Base-by-base conservation (phyloP, 1,140 invertebrate genomes). In the Diorhabda carinulata region DNA sequence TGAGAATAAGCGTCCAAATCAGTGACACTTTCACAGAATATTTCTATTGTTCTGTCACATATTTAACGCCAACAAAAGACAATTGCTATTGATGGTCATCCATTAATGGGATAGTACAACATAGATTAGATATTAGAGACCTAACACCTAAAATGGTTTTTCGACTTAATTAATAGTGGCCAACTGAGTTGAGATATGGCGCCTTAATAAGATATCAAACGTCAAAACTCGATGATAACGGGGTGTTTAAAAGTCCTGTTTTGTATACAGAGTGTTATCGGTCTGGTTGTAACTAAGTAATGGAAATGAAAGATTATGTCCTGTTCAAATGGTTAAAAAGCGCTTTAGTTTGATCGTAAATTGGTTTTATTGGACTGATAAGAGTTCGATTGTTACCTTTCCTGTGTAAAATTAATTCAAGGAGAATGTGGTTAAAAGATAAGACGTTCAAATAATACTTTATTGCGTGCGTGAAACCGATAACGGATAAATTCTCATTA, bases 311-410 rank as follows among this genome's bases (percentile, higher is more conserved):
- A 72, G 69, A 72, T 70, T 68, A 68, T 63, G 61, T 65, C 52
- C 9, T 72, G 71, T 70, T 64, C 41, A 68, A 72, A 70, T 65
- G 64, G 65, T 70, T 70, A 72, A 70, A 72, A 70, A 69, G 64
- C 64, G 57, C 66, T 70, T 61, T 65, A 70, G 64, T 47, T 41
- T 6, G 41, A 59, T 69, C 71, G 67, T 69, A 66, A 62, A 62
- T 62, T 62, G 61, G 61, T n/a, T 42, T 62, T 6, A n/a, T 62
- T 9, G n/a, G 8, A 43, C 43, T 10, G 61, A 62, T 62, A 62
- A 62, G 10, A 44, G 9, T 5, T 62, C 8, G 40, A 61, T 40
- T 41, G 59, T 61, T 41, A 8, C 41, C 42, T 61, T 61, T 43
- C 25, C 41, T 61, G 5, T 7, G 41, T 25, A 61, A n/a, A 52